Percentiles rank a stretch among this genome's conserved stretches.
phyloP scores from a whole-genome alignment of 2,888 invertebrate genomes.

The Folsomia candida region DNA sequence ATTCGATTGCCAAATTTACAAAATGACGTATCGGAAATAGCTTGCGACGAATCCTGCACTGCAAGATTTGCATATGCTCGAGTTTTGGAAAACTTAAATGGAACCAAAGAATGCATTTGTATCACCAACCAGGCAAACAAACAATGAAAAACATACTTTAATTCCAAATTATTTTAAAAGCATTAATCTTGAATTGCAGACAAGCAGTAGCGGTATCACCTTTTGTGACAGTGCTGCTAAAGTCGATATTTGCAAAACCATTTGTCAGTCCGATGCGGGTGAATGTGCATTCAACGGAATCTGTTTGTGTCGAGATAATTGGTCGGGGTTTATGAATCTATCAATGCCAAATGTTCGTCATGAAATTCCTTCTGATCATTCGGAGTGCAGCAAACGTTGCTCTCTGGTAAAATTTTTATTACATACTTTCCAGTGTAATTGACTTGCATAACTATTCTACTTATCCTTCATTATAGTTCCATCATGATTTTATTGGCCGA shows the following conservation, averaged over 20 bases:
- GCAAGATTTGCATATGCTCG: conserved; percentile 24
- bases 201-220: conserved; percentile 23
- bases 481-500: conserved; percentile 21
- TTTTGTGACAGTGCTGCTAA: conserved; percentile 28
- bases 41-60: conserved; percentile 25
- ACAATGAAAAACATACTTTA: background rate
- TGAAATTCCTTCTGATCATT: conserved; percentile 21
- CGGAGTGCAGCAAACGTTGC: conserved; percentile 27
- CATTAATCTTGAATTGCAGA: background rate
- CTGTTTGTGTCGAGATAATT: conserved; percentile 25
- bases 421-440: background rate
- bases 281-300: conserved; percentile 35
- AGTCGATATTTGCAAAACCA: conserved; percentile 24
- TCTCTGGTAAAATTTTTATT: background rate
- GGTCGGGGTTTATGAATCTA: conserved; percentile 14
- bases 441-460: background rate
- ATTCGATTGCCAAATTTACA: conserved; percentile 15
- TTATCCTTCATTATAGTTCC: no score
- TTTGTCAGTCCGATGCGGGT: conserved; percentile 20
- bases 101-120: conserved; percentile 17
- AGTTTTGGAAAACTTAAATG: conserved; percentile 18
- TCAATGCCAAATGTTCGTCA: conserved; percentile 7
- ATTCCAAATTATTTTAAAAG: background rate
- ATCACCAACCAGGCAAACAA: conserved; percentile 21
- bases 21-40: conserved; percentile 11